Base-by-base conservation (phyloP, 30 jellyfish, hydroid and myxozoan genomes). In the Chrysaora quinquecirrha region DNA sequence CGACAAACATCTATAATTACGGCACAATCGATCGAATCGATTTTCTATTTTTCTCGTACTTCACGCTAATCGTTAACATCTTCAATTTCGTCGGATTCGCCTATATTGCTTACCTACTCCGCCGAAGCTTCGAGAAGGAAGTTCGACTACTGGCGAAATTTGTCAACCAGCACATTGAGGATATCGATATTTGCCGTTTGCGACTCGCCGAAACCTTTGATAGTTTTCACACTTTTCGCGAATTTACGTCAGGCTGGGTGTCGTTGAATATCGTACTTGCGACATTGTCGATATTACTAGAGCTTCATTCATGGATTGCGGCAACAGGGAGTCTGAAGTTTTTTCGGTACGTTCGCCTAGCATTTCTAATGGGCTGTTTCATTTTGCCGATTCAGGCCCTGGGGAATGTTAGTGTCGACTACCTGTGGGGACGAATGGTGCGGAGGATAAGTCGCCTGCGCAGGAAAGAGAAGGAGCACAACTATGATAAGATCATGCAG, bases 181-280 rank as follows among this genome's bases (percentile, higher is more conserved):
- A 94, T 63, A 80, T 94, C 25, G 99, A 94, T 78, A 69, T 94
- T 2, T 94, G 99, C 87, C 96, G 99, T 23, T 82, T 62, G 69
- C 76, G 99, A 31, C 80, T 94, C 10, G 99, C 99, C n/a, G 99
- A 88, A 38, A 84, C 97, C 1, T 94, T 94, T 48, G 99, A 94
- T 78, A 86, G 95, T 22, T 94, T 94, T 73, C 99, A 94, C 60
- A 67, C 84, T 4, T 94, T 94, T 67, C 96, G 99, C 1, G 99
- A 94, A 76, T 94, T 87, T 56, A 94, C 99, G 28, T 94, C 99
- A 18, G 99, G 99, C 66, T 94, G 99, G 99, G 73, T 94, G 97
- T 87, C 97, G 10, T 86, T 94, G 88, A 94, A 94, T 67, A 95
- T 88, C 27, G 89, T 88, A 2, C 88, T 94, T 33, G 96, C 96